phyloP scores from a whole-genome alignment of 2,888 invertebrate species.

The Epirrita christyi region DNA sequence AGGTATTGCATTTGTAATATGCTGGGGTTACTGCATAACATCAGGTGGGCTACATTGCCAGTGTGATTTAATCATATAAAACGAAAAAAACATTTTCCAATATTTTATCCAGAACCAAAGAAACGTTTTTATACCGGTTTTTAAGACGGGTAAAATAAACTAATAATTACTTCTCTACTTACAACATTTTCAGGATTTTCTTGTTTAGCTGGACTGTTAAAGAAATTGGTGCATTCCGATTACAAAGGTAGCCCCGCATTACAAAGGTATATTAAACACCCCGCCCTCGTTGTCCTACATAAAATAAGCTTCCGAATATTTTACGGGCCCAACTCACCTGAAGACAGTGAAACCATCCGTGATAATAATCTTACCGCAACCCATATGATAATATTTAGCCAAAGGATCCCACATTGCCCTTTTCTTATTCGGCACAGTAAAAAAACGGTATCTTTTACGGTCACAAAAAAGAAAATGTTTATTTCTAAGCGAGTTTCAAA shows the following conservation, averaged over 20 bases:
- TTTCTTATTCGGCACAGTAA: slow-evolving; percentile 44
- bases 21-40: no score
- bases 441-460: slow-evolving; percentile 37
- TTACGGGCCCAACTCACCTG: slow-evolving; percentile 29
- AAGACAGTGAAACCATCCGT: slow-evolving; percentile 36
- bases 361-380: slow-evolving; percentile 38
- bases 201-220: neutral
- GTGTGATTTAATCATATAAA: no score
- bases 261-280: slow-evolving; percentile 2
- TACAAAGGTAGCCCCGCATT: neutral
- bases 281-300: slow-evolving; percentile 26
- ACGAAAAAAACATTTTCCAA: no score
- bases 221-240: slow-evolving; percentile 4
- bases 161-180: neutral
- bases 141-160: no score
- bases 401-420: slow-evolving; percentile 39
- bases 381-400: slow-evolving; percentile 42
- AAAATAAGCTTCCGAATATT: slow-evolving; percentile 31
- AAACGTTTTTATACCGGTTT: no score
- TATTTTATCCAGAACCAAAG: no score
- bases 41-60: no score
- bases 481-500: slow-evolving; percentile 52
- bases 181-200: neutral
- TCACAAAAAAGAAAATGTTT: slow-evolving; percentile 49
- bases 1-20: no score